phyloP scores from a whole-genome alignment of 2,888 invertebrate species.

The Endomychus coccineus region DNA sequence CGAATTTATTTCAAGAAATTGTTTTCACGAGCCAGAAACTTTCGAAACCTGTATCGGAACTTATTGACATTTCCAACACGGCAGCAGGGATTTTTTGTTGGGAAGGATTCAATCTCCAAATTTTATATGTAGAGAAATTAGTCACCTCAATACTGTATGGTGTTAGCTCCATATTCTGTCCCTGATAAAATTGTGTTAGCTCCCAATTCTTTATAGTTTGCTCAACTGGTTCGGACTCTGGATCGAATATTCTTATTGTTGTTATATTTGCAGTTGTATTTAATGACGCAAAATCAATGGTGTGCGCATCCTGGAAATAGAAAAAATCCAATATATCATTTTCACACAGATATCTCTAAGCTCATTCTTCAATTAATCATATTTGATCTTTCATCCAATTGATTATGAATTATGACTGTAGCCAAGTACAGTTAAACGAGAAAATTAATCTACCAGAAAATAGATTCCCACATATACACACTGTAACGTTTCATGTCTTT shows the following conservation, averaged over 20 bases:
- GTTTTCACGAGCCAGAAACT: too few relatives aligned
- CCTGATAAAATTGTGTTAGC: constrained; percentile 19
- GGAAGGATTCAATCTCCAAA: too few relatives aligned
- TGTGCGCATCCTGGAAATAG: constrained; percentile 14
- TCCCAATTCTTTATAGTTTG: constrained; percentile 23
- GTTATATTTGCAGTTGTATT: constrained; percentile 51
- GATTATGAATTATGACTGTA: too few relatives aligned
- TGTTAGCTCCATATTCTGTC: constrained; percentile 6
- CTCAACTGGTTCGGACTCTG: constrained; percentile 46
- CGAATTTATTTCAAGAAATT: too few relatives aligned
- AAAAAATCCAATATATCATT: constrained; percentile 1
- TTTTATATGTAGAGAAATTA: too few relatives aligned
- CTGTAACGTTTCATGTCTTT: constrained; percentile 48
- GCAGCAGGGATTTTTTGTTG: too few relatives aligned
- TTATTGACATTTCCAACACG: too few relatives aligned
- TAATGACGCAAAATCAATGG: constrained; percentile 11
- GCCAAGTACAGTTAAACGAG: too few relatives aligned
- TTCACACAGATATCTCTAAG: too few relatives aligned
- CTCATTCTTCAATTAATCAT: too few relatives aligned
- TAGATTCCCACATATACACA: constrained; percentile 56
- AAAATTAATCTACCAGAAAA: constrained; percentile 53
- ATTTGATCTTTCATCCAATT: too few relatives aligned
- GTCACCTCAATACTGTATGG: constrained; percentile 12
- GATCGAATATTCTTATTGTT: constrained; percentile 57
- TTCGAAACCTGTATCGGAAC: too few relatives aligned